A percentile compares a stretch with the other conserved stretches of the same genome.
These are phyloP conservation scores for Chromobotia macracanthus DNA, from an alignment of 2,797 vertebrate genomes.

Conservation along the genomic window DNA sequence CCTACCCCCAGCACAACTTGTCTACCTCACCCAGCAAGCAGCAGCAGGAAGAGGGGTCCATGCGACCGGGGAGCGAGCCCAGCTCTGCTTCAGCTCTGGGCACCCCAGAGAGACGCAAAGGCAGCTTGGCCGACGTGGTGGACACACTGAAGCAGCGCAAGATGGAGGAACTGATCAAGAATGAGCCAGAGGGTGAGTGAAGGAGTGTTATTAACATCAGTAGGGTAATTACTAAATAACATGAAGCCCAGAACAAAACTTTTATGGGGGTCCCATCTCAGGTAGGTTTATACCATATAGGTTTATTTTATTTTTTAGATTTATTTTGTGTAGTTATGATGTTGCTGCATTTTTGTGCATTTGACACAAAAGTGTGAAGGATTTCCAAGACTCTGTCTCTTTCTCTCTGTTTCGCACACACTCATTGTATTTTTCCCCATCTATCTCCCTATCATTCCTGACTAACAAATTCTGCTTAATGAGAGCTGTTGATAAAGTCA, in stretches of 20 bases:
- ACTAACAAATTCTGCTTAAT: slow-evolving; percentile 55
- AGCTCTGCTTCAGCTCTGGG: slow-evolving; percentile 83
- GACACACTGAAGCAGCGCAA: slow-evolving; percentile 98
- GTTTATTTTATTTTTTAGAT: too few relatives aligned
- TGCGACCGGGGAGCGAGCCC: slow-evolving; percentile 85
- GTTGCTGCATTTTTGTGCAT: not conserved
- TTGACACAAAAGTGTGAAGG: slow-evolving; percentile 25
- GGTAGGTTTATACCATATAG: too few relatives aligned
- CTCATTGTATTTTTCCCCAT: slow-evolving; percentile 1
- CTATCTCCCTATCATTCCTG: slow-evolving; percentile 44
- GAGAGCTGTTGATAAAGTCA: slow-evolving; percentile 44
- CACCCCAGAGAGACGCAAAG: slow-evolving; percentile 95
- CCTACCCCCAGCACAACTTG: slow-evolving; percentile 93
- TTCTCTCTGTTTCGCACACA: not conserved
- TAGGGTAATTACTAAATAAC: too few relatives aligned
- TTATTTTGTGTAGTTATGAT: slow-evolving; percentile 27
- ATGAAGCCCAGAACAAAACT: too few relatives aligned
- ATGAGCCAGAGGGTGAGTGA: slow-evolving; percentile 95
- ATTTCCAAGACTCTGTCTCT: slow-evolving; percentile 18
- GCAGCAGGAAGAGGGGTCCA: slow-evolving; percentile 82
- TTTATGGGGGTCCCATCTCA: too few relatives aligned
- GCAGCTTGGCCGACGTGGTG: slow-evolving; percentile 96
- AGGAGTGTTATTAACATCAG: slow-evolving; percentile 8
- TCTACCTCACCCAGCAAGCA: slow-evolving; percentile 90
- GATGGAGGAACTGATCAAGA: slow-evolving; percentile 99